phyloP scores from a whole-genome alignment of 2,888 invertebrate genomes.

The Drosophila barbarae region DNA sequence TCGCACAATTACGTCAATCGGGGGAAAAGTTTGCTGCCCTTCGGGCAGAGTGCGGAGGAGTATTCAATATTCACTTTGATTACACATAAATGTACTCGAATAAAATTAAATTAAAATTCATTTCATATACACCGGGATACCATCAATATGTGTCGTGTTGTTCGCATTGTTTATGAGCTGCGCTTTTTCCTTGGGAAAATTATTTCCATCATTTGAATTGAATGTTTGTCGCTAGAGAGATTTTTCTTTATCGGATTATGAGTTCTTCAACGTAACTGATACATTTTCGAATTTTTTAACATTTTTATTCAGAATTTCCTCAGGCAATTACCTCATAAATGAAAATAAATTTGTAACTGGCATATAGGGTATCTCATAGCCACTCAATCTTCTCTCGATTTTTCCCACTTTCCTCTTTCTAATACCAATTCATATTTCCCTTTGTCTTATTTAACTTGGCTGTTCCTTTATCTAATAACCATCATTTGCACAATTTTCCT shows the following conservation, averaged over 20 bases:
- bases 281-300: rapidly evolving
- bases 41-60: neutral
- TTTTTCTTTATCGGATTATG: neutral
- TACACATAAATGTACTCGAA: conserved; percentile 35
- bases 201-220: neutral
- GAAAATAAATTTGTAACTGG: neutral
- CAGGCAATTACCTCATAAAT: too few relatives aligned
- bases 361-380: neutral
- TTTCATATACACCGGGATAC: conserved; percentile 10
- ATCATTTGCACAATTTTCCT: neutral
- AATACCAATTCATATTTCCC: neutral
- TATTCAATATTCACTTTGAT: conserved; percentile 38
- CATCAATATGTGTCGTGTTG: conserved; percentile 21
- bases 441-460: neutral
- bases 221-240: neutral
- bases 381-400: neutral
- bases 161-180: conserved; percentile 18
- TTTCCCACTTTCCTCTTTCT: neutral
- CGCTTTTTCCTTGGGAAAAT: neutral
- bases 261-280: too few relatives aligned
- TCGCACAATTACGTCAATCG: conserved; percentile 40
- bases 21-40: conserved; percentile 7
- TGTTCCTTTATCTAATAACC: neutral
- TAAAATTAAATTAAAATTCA: conserved; percentile 31
- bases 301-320: rapidly evolving